Base-by-base conservation (phyloP, 2,113 vertebrate genomes). In the Brachyistius frenatus region DNA sequence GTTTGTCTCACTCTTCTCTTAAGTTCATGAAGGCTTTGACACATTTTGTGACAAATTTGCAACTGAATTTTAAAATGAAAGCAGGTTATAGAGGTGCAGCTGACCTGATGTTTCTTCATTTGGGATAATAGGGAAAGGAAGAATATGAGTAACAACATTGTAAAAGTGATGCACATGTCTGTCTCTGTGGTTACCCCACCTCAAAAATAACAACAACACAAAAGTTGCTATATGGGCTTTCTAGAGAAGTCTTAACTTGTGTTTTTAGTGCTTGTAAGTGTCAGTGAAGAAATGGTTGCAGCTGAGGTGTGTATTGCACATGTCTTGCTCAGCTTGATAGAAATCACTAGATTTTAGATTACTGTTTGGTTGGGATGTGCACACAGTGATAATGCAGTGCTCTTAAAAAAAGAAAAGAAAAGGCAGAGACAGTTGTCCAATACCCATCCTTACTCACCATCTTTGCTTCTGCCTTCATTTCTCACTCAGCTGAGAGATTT, bases 201-300 rank as follows among this genome's bases (percentile, higher is more conserved):
- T 55, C 7, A 2, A 62, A 80, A 71, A 73, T 52, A 69, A 61
- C 46, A 52, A 30, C 54, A 58, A 13, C 53, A 15, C 8, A n/a
- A 47, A 54, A 4, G 3, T 47, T 49, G 32, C 65, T 35, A 63
- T 30, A 10, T 53, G 47, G 49, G 78, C 46, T 61, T 49, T 56
- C 65, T 47, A 44, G 53, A 16, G n/a, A 54, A 68, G 49, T 41
- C 54, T 31, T 35, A 32, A 9, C 23, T 80, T 61, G 50, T 73
- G 53, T 74, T 81, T 71, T 81, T 35, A 64, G 36, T 41, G 39
- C 13, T 60, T 58, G 55, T 71, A 66, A 71, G 66, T 64, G 77
- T 62, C 77, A 64, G 50, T 72, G 61, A 62, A 33, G 31, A 16
- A 36, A 37, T 46, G 37, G 11, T 61, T 60, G 39, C 54, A 55